Conservation (phyloP, 2,888 invertebrate genomes). For the Dioctria linearis region DNA sequence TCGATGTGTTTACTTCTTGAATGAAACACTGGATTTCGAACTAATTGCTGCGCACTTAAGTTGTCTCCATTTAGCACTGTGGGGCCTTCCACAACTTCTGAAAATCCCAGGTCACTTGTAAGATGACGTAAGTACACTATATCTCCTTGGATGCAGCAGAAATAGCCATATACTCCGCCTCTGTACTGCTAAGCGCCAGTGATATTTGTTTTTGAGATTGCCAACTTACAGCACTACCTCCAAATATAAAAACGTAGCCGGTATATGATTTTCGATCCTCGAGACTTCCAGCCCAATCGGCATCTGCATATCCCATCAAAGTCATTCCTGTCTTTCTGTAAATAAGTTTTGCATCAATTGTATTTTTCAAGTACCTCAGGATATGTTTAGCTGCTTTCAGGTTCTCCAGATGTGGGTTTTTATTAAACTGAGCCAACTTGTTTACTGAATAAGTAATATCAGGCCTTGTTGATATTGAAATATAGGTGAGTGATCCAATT, state of each 20-base stretch:
- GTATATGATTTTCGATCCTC: constrained; percentile 59
- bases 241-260: constrained; percentile 54
- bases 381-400: constrained; percentile 56
- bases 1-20: constrained; percentile 48
- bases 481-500: constrained; percentile 57
- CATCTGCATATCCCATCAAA: constrained; percentile 58
- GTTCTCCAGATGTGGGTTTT: constrained; percentile 58
- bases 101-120: constrained; percentile 38
- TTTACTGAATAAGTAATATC: constrained; percentile 58
- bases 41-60: constrained; percentile 51
- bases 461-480: constrained; percentile 57
- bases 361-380: constrained; percentile 58
- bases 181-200: constrained; percentile 56
- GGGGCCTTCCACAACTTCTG: constrained; percentile 24
- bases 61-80: constrained; percentile 50
- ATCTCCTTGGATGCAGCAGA: constrained; percentile 57
- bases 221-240: constrained; percentile 55
- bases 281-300: constrained; percentile 59
- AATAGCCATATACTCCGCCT: constrained; percentile 58
- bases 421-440: constrained; percentile 59
- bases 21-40: constrained; percentile 52
- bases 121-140: constrained; percentile 47
- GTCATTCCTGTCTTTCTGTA: constrained; percentile 55
- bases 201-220: constrained; percentile 57
- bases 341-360: constrained; percentile 55